A percentile compares a stretch with the other conserved stretches of the same genome.
Conservation (phyloP, 2,888 invertebrate genomes). For the Ametastegia equiseti region DNA sequence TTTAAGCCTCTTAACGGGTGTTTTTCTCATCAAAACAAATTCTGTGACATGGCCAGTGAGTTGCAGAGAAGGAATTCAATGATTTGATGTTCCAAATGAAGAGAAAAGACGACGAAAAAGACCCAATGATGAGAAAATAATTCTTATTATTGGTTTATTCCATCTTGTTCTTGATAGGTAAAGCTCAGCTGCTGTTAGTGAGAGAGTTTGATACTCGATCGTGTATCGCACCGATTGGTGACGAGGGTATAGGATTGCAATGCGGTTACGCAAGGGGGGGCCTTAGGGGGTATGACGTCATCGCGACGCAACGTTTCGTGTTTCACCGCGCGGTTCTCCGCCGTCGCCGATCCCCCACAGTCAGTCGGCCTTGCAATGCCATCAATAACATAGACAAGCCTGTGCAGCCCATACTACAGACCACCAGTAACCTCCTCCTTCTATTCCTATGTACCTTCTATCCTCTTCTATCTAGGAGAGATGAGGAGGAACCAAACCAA, state of each 20-base stretch:
- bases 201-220: background rate
- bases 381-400: constrained; percentile 35
- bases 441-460: background rate
- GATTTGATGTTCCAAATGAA: too few species aligned
- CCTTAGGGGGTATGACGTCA: background rate
- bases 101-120: too few species aligned
- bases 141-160: too few species aligned
- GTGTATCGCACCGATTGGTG: background rate
- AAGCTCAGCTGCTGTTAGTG: too few species aligned
- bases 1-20: too few species aligned
- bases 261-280: constrained; percentile 2
- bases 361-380: constrained; percentile 41
- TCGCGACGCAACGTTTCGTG: constrained; percentile 14
- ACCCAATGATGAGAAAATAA: too few species aligned
- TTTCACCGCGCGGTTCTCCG: too few species aligned
- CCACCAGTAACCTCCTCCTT: background rate
- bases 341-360: background rate
- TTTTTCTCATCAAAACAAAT: too few species aligned
- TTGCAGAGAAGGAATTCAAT: too few species aligned
- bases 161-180: too few species aligned
- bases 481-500: too few species aligned
- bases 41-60: too few species aligned
- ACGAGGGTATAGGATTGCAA: background rate
- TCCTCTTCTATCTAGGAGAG: background rate
- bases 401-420: background rate